A percentile compares a stretch with the other conserved stretches of the same genome.
Conservation (phyloP, 2,888 invertebrate genomes). For the Lomographa bimaculata region DNA sequence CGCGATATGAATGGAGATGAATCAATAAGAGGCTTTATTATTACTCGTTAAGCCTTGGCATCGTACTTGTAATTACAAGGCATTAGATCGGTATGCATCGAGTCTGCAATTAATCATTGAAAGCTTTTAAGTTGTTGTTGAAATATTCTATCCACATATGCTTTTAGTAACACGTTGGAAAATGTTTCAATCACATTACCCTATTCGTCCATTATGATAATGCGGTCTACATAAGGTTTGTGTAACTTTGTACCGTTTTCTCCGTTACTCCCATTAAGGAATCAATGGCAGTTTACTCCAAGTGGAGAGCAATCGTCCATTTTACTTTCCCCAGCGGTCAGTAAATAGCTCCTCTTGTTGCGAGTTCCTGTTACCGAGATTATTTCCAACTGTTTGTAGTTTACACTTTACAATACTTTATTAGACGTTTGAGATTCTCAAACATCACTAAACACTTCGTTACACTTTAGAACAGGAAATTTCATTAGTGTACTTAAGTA, state of each 20-base stretch:
- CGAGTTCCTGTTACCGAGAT: constrained; percentile 40
- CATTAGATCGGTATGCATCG: constrained; percentile 18
- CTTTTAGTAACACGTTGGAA: constrained; percentile 21
- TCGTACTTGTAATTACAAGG: constrained; percentile 1
- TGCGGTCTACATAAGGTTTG: constrained; percentile 45
- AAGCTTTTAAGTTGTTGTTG: constrained; percentile 21
- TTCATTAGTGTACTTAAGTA: constrained; percentile 21
- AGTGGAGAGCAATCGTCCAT: constrained; percentile 37
- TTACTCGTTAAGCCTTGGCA: constrained; percentile 39
- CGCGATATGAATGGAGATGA: constrained; percentile 43
- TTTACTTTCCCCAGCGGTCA: constrained; percentile 55
- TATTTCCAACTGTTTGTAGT: constrained; percentile 23
- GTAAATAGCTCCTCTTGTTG: constrained; percentile 49
- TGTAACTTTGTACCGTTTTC: constrained; percentile 44
- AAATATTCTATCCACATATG: constrained; percentile 5
- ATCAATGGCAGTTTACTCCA: constrained; percentile 42
- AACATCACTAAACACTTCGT: constrained; percentile 22
- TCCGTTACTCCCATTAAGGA: constrained; percentile 47
- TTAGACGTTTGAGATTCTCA: constrained; percentile 24
- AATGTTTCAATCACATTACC: constrained; percentile 43
- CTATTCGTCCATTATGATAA: constrained; percentile 44
- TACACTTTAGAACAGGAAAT: constrained; percentile 24
- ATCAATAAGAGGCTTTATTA: constrained; percentile 43
- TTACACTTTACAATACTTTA: constrained; percentile 23
- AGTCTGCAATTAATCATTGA: constrained; percentile 25